These are phyloP conservation scores for Scolopax bukidnonensis DNA, from an alignment of 2,797 vertebrate species.

Conservation along the genomic window DNA sequence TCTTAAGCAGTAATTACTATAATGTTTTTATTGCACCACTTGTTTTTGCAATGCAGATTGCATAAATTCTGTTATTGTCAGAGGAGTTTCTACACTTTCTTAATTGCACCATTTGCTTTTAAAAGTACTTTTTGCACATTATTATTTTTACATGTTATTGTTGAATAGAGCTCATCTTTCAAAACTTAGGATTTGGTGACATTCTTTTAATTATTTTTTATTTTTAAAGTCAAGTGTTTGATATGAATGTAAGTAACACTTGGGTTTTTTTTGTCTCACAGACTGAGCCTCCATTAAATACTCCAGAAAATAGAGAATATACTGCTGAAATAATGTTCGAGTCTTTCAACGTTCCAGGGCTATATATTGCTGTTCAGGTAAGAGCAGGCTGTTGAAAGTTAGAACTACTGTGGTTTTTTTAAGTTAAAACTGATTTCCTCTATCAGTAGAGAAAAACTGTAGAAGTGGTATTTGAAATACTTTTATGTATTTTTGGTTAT, in stretches of 20 bases:
- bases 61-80: not conserved
- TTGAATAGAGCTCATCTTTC: constrained; percentile 1
- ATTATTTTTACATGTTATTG: not conserved
- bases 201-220: too few relatives aligned
- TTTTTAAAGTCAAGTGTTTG: not conserved
- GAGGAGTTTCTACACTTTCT: not conserved
- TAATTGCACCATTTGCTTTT: not conserved
- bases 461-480: not conserved
- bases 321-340: constrained; percentile 95
- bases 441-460: not conserved
- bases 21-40: not conserved
- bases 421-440: not conserved
- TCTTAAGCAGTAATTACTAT: not conserved
- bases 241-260: not conserved
- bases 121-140: not conserved
- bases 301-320: constrained; percentile 92
- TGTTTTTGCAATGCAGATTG: not conserved
- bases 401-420: not conserved
- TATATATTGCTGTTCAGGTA: constrained; percentile 97
- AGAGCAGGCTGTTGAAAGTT: not conserved
- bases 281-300: constrained; percentile 92
- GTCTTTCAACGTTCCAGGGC: constrained; percentile 93
- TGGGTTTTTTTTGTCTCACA: constrained; percentile 42
- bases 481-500: not conserved
- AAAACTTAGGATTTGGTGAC: not conserved